Evolutionary conservation across 2,888 invertebrate genomes (phyloP).

Genomic region (Catonia carolina): DNA sequence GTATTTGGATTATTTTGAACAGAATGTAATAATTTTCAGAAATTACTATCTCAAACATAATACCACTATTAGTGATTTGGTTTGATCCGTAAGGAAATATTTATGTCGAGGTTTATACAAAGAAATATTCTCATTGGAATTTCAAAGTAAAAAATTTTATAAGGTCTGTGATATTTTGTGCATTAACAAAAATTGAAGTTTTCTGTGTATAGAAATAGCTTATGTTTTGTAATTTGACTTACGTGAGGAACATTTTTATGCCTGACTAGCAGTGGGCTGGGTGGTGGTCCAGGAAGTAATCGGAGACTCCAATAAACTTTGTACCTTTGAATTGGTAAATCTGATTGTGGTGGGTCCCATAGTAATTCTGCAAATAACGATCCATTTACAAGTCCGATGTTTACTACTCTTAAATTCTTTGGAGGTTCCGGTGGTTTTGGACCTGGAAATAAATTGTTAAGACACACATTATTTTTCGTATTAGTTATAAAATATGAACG

Average conservation of each 20-base stretch:
- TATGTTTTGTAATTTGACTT: no score
- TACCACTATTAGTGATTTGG: no score
- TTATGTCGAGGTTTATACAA: no score
- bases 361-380: constrained; percentile 54
- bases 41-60: no score
- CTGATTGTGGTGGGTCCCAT: constrained; percentile 64
- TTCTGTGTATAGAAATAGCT: no score
- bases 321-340: constrained; percentile 62
- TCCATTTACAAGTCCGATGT: constrained; percentile 42
- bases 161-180: no score
- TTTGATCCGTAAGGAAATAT: no score
- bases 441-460: constrained; percentile 39
- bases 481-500: neutral
- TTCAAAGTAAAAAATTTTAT: no score
- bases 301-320: constrained; percentile 69
- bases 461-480: constrained; percentile 6
- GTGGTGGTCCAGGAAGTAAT: constrained; percentile 39
- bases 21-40: no score
- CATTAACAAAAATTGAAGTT: no score
- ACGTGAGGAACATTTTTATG: constrained; percentile 58
- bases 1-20: no score
- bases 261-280: constrained; percentile 52
- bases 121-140: no score
- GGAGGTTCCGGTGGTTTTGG: constrained; percentile 58
- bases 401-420: constrained; percentile 52